Evolutionary conservation across 2,888 invertebrate genomes (phyloP).

Genomic region (Argyresthia goedartella): DNA sequence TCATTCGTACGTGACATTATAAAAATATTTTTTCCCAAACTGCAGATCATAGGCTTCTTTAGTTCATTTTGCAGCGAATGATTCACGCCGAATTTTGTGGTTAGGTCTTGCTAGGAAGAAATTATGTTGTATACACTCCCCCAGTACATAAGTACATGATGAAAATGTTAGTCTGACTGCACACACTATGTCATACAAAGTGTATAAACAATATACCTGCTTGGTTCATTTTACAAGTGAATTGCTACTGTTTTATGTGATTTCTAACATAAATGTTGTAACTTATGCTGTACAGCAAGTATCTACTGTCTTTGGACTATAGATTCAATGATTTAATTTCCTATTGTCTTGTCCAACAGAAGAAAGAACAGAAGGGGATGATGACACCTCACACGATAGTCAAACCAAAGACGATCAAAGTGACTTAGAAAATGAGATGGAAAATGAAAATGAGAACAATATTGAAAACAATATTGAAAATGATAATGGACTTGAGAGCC

Average conservation of each 20-base stretch:
- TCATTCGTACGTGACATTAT: slow-evolving; percentile 32
- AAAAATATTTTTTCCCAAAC: slow-evolving; percentile 2
- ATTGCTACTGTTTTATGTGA: background rate
- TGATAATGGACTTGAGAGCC: slow-evolving; percentile 42
- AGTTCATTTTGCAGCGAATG: background rate
- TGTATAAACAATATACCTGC: background rate
- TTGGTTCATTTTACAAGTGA: background rate
- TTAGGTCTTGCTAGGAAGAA: background rate
- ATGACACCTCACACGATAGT: slow-evolving; percentile 62
- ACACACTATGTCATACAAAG: no score
- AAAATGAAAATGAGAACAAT: slow-evolving; percentile 27
- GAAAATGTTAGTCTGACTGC: no score
- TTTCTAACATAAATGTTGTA: no score
- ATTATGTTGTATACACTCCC: background rate
- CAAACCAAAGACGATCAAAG: slow-evolving; percentile 40
- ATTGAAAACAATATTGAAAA: slow-evolving; percentile 18
- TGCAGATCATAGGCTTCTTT: background rate
- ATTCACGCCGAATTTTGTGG: slow-evolving; percentile 3
- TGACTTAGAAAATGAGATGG: no score
- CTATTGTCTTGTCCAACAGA: slow-evolving; percentile 27
- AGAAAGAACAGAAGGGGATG: slow-evolving; percentile 63
- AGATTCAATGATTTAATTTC: no score
- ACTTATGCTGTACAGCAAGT: no score
- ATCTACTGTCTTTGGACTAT: no score
- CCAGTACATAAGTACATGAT: background rate